A percentile compares a stretch with the other conserved stretches of the same genome.
phyloP scores from a whole-genome alignment of 2,797 vertebrate genomes.

The Phaenicophaeus curvirostris region DNA sequence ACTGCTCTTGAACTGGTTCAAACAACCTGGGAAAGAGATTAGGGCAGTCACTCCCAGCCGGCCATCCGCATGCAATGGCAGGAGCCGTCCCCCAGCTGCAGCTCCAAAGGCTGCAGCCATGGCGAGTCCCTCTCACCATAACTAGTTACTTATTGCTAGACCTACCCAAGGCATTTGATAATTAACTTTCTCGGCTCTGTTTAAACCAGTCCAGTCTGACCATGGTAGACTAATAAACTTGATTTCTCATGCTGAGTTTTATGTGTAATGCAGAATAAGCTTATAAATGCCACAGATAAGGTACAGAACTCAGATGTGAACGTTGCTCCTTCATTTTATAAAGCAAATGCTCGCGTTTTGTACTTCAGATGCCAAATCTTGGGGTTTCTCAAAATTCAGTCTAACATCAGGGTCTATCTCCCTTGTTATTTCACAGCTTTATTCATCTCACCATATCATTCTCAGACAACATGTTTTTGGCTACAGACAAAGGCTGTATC shows the following conservation, averaged over 20 bases:
- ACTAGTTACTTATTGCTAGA: slow-evolving; percentile 78
- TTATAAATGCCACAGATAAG: slow-evolving; percentile 6
- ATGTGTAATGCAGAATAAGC: neutral
- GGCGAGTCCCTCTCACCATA: neutral
- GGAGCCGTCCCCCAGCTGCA: neutral
- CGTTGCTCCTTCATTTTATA: neutral
- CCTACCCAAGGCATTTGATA: slow-evolving; percentile 67
- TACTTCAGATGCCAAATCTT: neutral
- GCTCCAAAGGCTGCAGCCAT: neutral
- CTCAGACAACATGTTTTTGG: neutral
- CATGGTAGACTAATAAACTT: slow-evolving; percentile 50
- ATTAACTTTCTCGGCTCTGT: slow-evolving; percentile 76
- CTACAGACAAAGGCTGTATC: neutral
- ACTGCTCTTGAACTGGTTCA: slow-evolving; percentile 98
- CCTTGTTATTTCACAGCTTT: neutral
- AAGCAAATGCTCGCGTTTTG: accelerated
- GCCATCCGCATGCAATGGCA: neutral
- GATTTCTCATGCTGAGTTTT: slow-evolving; percentile 40
- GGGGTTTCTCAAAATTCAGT: neutral
- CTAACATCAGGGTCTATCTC: neutral
- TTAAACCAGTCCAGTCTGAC: slow-evolving; percentile 74
- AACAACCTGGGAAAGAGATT: slow-evolving; percentile 95
- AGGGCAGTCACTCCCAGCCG: slow-evolving; percentile 70
- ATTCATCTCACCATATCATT: neutral
- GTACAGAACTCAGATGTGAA: neutral